phyloP scores from a whole-genome alignment of 2,113 vertebrate species.

The Murina feae region DNA sequence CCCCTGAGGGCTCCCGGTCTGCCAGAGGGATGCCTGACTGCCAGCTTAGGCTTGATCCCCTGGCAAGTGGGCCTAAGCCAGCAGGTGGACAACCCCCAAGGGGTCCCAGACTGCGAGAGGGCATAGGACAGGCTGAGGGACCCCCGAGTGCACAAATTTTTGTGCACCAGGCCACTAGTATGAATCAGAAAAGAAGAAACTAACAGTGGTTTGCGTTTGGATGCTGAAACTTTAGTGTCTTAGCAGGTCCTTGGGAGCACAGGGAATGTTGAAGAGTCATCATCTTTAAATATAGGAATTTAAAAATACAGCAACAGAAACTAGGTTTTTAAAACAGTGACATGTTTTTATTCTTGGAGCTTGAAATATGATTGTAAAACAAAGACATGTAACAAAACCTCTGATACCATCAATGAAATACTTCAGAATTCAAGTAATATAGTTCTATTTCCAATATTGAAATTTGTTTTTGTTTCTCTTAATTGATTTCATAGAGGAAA shows the following conservation, averaged over 20 bases:
- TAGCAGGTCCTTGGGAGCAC: background rate
- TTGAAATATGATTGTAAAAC: background rate
- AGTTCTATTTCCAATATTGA: background rate
- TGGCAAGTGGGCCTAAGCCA: no score
- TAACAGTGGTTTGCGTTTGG: background rate
- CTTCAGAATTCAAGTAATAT: background rate
- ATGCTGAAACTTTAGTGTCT: background rate
- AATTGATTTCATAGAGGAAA: no score
- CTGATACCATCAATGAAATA: background rate
- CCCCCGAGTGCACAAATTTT: no score
- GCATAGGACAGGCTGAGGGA: no score
- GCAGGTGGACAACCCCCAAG: no score
- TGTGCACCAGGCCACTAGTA: no score
- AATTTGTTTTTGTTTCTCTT: no score
- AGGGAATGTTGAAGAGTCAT: background rate
- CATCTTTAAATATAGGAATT: background rate
- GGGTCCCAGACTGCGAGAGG: no score
- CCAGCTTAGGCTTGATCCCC: no score
- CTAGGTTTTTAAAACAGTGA: background rate
- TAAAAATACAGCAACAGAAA: background rate
- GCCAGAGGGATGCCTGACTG: no score
- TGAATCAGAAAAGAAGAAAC: background rate
- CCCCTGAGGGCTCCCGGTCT: no score
- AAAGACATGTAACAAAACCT: conserved; percentile 11
- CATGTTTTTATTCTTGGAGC: conserved; percentile 8